Evolutionary conservation across 2,888 invertebrate genomes (phyloP).

Genomic region (Ophion slaviceki): DNA sequence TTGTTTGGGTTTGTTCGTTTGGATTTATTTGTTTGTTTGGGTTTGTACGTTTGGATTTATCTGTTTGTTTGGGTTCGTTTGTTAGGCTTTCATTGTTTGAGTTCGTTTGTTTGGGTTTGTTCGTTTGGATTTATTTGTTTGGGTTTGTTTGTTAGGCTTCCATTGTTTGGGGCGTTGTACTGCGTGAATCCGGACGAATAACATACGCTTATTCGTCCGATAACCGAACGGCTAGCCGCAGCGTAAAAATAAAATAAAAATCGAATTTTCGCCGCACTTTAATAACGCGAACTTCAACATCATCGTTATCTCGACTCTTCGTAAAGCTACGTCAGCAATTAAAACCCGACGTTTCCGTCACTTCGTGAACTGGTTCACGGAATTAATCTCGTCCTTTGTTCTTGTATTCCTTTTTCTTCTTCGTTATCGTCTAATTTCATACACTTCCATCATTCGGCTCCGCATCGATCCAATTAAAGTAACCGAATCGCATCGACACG

Average conservation of each 20-base stretch:
- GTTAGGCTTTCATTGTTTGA: too few relatives aligned
- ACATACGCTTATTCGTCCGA: too few relatives aligned
- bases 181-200: too few relatives aligned
- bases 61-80: too few relatives aligned
- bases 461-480: neutral
- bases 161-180: too few relatives aligned
- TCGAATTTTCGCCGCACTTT: neutral
- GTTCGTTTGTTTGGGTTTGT: too few relatives aligned
- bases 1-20: too few relatives aligned
- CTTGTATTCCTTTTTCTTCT: constrained; percentile 8
- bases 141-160: too few relatives aligned
- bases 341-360: constrained; percentile 50
- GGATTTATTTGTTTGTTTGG: too few relatives aligned
- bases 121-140: too few relatives aligned
- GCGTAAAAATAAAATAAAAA: neutral
- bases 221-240: too few relatives aligned
- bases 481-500: constrained; percentile 20
- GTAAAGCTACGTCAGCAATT: constrained; percentile 57
- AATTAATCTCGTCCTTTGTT: constrained; percentile 13
- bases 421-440: constrained; percentile 28
- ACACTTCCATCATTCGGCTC: neutral
- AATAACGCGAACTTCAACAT: constrained; percentile 34
- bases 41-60: too few relatives aligned
- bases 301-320: constrained; percentile 32
- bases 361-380: constrained; percentile 24